Evolutionary conservation across 2,113 vertebrate species (phyloP), one percentile per base, ranked within the genome.

Genomic region (Carettochelys insculpta): DNA sequence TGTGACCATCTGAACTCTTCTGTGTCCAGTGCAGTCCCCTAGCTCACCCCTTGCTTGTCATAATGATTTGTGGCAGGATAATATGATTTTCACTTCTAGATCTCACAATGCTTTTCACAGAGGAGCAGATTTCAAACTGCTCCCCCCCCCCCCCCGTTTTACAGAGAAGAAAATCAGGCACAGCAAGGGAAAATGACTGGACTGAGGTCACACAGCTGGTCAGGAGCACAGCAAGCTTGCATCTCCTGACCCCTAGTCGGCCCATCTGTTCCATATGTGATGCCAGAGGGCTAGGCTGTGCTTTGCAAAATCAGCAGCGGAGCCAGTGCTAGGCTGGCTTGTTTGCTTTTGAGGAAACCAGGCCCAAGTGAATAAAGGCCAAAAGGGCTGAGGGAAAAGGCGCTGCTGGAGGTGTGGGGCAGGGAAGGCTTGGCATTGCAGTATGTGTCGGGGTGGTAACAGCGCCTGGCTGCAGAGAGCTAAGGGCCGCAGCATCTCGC

Each of bases 381-480:
- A 76, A 34, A 20, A 24, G 14, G 29, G 54, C 20, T 80, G n/a
- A 58, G 56, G 45, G 29, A 45, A 61, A 52, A 19, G 8, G 45
- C 11, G 12, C 61, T 61, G n/a, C n/a, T 25, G 41, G 16, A 34
- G 31, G 48, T 29, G 22, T 5, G 2, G 8, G 3, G 45, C 53
- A 25, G 47, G 7, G n/a, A 25, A n/a, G 4, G 58, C 13, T 75
- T 5, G 11, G 16, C 41, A 5, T 13, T 11, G 52, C 1, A 2
- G 1, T 2, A 45, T 0, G 1, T 53, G 48, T 31, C 53, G 58
- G 1, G 1, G 20, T 48, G 50, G 38, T n/a, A 31, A 43, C 2
- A 1, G n/a, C 34, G 38, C 14, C n/a, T 53, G 75, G 76, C 52
- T n/a, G n/a, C 61, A 68, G 61, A 20, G 61, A 80, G 9, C n/a